These are phyloP conservation scores for Meiosimyza platycephala DNA, from an alignment of 2,888 invertebrate genomes.

Conservation along the genomic window DNA sequence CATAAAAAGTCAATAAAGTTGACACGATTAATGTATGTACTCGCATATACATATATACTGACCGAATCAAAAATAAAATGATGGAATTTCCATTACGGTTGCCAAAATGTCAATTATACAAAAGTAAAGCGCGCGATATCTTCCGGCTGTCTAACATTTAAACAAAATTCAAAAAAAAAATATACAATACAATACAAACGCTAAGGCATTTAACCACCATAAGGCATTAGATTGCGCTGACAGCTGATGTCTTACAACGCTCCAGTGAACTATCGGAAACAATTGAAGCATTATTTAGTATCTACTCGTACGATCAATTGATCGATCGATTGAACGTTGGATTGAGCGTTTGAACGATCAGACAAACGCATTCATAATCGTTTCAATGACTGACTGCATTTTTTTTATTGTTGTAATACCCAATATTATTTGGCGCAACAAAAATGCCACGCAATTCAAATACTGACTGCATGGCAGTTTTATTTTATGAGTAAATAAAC, in stretches of 20 bases:
- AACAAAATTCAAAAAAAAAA: neutral
- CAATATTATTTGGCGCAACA: no score
- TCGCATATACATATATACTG: no score
- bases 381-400: slow-evolving; percentile 11
- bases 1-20: no score
- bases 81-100: neutral
- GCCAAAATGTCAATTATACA: neutral
- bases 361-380: slow-evolving; percentile 16
- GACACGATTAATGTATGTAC: no score
- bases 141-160: slow-evolving; percentile 8
- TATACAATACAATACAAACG: no score
- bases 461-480: no score
- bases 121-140: neutral
- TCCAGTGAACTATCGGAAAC: slow-evolving; percentile 46
- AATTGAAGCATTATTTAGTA: neutral
- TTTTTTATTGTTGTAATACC: slow-evolving; percentile 44
- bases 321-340: neutral
- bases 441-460: no score
- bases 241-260: slow-evolving; percentile 43
- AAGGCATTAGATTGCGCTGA: neutral
- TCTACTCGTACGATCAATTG: neutral
- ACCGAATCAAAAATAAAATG: no score
- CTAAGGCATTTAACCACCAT: neutral
- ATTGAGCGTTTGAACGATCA: slow-evolving; percentile 19
- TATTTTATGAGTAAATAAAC: no score